Conservation (phyloP, 2,797 vertebrate species). For the Malacoraja senta region DNA sequence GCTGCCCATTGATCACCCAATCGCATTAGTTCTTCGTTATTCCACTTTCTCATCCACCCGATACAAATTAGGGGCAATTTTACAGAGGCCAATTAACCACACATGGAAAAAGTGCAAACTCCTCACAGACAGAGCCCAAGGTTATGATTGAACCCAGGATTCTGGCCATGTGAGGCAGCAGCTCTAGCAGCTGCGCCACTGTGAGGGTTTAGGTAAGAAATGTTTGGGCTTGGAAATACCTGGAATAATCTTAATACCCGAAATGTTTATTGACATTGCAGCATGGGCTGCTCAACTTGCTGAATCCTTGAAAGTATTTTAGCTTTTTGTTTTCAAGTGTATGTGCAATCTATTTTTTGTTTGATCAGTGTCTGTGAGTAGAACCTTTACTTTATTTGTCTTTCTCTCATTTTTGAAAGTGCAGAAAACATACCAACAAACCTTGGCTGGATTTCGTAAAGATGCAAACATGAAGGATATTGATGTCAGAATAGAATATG, state of each 20-base stretch:
- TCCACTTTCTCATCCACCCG: no score
- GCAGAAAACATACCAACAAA: constrained; percentile 43
- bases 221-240: constrained; percentile 12
- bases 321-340: not conserved
- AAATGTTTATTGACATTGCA: not conserved
- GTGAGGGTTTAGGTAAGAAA: no score
- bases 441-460: constrained; percentile 51
- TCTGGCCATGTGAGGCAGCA: no score
- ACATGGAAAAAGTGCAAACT: no score
- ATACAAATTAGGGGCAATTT: no score
- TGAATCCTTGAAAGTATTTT: not conserved
- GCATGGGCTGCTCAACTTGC: not conserved
- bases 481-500: constrained; percentile 75
- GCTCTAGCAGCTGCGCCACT: no score
- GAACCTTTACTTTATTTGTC: constrained; percentile 45
- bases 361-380: constrained; percentile 30
- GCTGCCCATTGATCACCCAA: no score
- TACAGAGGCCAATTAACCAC: no score
- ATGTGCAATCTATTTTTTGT: not conserved
- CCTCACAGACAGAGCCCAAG: no score
- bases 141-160: no score
- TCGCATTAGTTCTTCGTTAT: no score
- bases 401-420: constrained; percentile 46
- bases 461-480: constrained; percentile 79
- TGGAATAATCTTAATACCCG: constrained; percentile 25